A percentile compares a stretch with the other conserved stretches of the same genome.
phyloP scores from a whole-genome alignment of 2,113 vertebrate species.

The Microtus montanus region DNA sequence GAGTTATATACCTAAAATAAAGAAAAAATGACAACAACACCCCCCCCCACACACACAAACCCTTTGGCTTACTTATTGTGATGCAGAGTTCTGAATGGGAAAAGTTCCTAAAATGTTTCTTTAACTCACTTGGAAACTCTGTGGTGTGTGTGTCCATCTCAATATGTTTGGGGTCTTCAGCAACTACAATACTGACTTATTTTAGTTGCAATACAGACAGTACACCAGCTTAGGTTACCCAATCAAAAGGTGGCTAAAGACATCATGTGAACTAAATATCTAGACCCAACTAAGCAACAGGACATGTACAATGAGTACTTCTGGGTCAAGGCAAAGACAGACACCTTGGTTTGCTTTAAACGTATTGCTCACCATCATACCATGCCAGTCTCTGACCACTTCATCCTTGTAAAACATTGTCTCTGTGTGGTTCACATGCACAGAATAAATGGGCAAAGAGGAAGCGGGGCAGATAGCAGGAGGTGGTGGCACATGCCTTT shows the following conservation, averaged over 20 bases:
- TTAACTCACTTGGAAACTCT: background rate
- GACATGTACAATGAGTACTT: background rate
- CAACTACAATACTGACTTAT: background rate
- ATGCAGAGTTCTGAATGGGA: background rate
- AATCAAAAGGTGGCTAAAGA: slow-evolving; percentile 11
- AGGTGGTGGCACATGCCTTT: background rate
- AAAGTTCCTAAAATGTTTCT: background rate
- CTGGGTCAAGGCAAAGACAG: background rate
- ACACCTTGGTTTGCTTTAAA: background rate
- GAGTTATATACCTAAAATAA: background rate
- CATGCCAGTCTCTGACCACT: background rate
- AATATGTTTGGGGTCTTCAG: background rate
- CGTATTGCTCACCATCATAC: background rate
- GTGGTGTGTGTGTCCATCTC: background rate
- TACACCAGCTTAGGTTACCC: background rate
- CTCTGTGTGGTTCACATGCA: background rate
- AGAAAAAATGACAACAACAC: background rate
- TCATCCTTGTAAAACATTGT: background rate
- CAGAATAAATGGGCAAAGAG: background rate
- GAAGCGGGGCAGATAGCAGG: background rate
- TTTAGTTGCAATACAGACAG: background rate
- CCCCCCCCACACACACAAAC: background rate
- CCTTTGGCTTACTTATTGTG: background rate
- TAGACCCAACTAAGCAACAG: background rate
- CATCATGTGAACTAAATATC: background rate